Conservation (phyloP, 1,140 invertebrate species). For the Laupala kohalensis region DNA sequence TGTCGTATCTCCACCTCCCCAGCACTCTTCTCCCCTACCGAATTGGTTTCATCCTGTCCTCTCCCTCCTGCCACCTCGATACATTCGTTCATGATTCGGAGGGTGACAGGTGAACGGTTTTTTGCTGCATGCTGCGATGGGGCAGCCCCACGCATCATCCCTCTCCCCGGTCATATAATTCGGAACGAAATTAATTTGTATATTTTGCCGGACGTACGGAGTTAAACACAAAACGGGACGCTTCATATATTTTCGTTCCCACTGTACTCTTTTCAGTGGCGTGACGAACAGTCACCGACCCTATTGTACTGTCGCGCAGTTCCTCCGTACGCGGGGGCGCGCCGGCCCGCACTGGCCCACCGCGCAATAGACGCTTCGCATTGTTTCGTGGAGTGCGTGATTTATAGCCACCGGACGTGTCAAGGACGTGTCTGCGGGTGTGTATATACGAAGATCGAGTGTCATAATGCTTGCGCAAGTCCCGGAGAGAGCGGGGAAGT, state of each 20-base stretch:
- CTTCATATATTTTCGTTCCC: background rate
- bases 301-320: background rate
- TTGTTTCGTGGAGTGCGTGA: background rate
- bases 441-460: background rate
- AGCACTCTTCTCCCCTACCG: too few relatives aligned
- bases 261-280: background rate
- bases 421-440: background rate
- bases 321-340: background rate
- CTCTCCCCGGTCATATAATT: background rate
- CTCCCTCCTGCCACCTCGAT: too few relatives aligned
- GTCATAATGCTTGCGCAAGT: background rate
- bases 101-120: too few relatives aligned
- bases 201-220: background rate
- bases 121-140: too few relatives aligned
- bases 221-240: background rate
- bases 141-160: background rate
- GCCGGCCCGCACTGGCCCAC: too few relatives aligned
- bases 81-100: too few relatives aligned
- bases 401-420: background rate
- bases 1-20: too few relatives aligned
- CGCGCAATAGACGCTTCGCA: background rate
- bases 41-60: too few relatives aligned
- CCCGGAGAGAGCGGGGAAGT: background rate
- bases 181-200: background rate
- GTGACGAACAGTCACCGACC: background rate